Evolutionary conservation across 2,888 invertebrate genomes (phyloP), one percentile per base, ranked within the genome.

Genomic region (Onthophagus sagittarius): DNA sequence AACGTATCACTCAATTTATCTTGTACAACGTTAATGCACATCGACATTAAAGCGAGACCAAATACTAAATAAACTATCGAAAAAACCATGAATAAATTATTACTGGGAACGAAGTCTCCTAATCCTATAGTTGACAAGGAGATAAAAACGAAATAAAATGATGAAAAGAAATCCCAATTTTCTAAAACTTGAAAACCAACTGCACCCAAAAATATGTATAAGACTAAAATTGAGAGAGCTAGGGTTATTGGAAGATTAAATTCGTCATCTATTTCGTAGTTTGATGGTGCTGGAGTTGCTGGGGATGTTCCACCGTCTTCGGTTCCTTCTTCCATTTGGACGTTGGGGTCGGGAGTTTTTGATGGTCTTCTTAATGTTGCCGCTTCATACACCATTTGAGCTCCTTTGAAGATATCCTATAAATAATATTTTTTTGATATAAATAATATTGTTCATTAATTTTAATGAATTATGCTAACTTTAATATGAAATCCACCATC

Each of bases 41-140:
- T 98, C 78, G 98, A 96, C 71, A 98, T 98, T 15, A 99, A 87
- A 0, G 98, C 96, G 75, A 99, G 87, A 5, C 99, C 99, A 80
- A 99, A 95, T 15, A 98, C 93, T 73, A 99, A 87, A 83, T 99
- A 98, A 69, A 97, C 89, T 80, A 97, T 97, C 62, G 96, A 95
- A 72, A 93, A 90, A 88, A 98, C 93, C 92, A 98, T 95, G 80
- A 90, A 91, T 78, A 91, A 88, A 85, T 96, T 94, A 73, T 83
- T 76, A 83, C 93, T 89, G 0, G 97, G 97, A 0, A 97, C 94
- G 76, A 93, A 89, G 86, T 98, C 97, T 1, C 97, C 97, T 79
- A 98, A 94, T n/a, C 98, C 98, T 74, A 99, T 97, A 0, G 98
- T 99, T 0, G 96, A 95, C 91, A 98, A 94, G 0, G 97, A 97